phyloP scores from a whole-genome alignment of 1,140 invertebrate species.

The Camponotus floridanus region DNA sequence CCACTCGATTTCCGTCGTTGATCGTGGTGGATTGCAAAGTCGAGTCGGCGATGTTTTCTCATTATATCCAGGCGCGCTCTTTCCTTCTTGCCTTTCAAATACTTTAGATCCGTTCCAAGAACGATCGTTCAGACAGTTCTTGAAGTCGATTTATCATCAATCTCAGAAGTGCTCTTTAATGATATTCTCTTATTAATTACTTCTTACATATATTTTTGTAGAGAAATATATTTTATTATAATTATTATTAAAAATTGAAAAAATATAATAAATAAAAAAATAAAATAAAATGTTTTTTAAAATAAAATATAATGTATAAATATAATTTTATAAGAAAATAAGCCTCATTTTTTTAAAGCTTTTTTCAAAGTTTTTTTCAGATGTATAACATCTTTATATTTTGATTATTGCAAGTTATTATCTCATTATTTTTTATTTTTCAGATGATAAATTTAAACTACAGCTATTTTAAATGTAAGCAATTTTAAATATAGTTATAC shows the following conservation, averaged over 20 bases:
- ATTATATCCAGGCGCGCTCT: conserved; percentile 15
- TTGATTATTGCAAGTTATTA: no score
- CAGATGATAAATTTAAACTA: no score
- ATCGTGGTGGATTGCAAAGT: conserved; percentile 18
- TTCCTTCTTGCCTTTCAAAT: conserved; percentile 31
- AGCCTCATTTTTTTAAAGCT: no score
- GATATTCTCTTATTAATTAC: not conserved
- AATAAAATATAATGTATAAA: no score
- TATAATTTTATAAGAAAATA: no score
- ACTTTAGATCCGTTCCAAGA: not conserved
- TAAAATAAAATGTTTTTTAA: no score
- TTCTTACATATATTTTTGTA: not conserved
- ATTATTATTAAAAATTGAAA: not conserved
- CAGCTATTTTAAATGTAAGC: no score
- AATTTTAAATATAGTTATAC: no score
- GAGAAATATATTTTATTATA: not conserved
- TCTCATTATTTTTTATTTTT: no score
- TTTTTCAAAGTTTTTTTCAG: no score
- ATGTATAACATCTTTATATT: no score
- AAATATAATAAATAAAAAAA: no score
- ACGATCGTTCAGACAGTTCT: not conserved
- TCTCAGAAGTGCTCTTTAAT: not conserved
- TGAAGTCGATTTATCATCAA: conserved; percentile 14
- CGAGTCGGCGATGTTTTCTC: conserved; percentile 34
- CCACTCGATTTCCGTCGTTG: conserved; percentile 68